Evolutionary conservation across 2,113 vertebrate species (phyloP).

Genomic region (Dinomys branickii): DNA sequence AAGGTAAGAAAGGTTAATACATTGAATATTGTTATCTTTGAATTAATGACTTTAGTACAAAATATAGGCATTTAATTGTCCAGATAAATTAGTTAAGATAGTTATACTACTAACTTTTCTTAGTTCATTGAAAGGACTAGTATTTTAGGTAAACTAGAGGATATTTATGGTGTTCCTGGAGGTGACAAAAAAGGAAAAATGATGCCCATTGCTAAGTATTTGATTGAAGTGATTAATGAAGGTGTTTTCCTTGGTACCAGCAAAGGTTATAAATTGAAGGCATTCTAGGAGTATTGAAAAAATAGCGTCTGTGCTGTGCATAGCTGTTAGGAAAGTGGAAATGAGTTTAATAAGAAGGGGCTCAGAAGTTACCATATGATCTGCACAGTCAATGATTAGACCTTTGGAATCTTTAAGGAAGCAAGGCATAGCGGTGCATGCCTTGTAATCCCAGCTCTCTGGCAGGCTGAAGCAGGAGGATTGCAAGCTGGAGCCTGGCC

Average conservation of each 20-base stretch:
- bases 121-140: too few species aligned
- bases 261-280: fast-evolving
- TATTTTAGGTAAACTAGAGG: neutral
- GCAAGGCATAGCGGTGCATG: neutral
- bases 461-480: neutral
- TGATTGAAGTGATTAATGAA: neutral
- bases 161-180: neutral
- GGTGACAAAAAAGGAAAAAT: neutral
- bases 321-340: neutral
- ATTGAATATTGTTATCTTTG: too few species aligned
- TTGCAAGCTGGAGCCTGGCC: neutral
- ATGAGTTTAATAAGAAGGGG: neutral
- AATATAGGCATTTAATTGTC: too few species aligned
- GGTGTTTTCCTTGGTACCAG: neutral
- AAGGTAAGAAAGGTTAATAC: too few species aligned
- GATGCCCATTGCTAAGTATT: neutral
- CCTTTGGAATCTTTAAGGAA: neutral
- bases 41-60: too few species aligned
- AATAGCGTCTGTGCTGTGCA: fast-evolving
- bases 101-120: too few species aligned
- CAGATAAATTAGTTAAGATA: too few species aligned
- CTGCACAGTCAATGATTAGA: neutral
- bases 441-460: neutral
- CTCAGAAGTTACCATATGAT: neutral
- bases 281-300: neutral